Evolutionary conservation across 2,797 vertebrate species (phyloP), one percentile per base, ranked within the genome.

Genomic region (Potorous gilbertii): DNA sequence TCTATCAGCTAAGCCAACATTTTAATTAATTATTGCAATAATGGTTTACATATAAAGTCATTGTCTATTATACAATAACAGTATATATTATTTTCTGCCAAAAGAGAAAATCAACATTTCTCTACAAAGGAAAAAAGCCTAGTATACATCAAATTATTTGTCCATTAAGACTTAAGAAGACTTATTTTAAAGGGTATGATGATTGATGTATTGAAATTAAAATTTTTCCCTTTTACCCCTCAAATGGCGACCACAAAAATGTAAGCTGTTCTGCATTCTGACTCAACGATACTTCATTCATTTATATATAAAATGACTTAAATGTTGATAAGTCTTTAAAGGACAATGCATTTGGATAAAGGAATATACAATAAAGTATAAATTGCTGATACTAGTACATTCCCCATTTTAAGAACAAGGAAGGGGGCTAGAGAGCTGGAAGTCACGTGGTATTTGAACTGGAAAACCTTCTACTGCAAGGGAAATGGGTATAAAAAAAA

Each of bases 11-110:
- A 87, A 97, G 92, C 95, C 97, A 96, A 95, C 96, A 96, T 96
- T 95, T 94, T 97, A 97, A 97, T 98, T 98, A 98, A 97, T 98
- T 98, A 97, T 93, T 93, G 90, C 90, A 96, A 97, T 97, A 97
- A 97, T 81, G 93, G 89, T 81, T 97, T 91, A 66, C 91, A 95
- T 66, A 91, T 92, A 95, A 92, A 94, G 92, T 66, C 74, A 96
- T 93, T 97, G 91, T 50, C 96, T 94, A 93, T 96, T 94, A 93
- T n/a, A 90, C 89, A 95, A 24, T 91, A 95, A 95, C 34, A 95
- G 34, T 5, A 54, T 89, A 50, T 40, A 46, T 96, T 96, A 96
- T 93, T 91, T 90, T 56, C 94, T 34, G 55, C 89, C 92, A 96
- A 93, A 52, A 62, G 81, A 93, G 4, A 96, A 56, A 74, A 91